A percentile compares a stretch with the other conserved stretches of the same genome.
Conservation (phyloP, 2,888 invertebrate species). For the Drosophila atripex region DNA sequence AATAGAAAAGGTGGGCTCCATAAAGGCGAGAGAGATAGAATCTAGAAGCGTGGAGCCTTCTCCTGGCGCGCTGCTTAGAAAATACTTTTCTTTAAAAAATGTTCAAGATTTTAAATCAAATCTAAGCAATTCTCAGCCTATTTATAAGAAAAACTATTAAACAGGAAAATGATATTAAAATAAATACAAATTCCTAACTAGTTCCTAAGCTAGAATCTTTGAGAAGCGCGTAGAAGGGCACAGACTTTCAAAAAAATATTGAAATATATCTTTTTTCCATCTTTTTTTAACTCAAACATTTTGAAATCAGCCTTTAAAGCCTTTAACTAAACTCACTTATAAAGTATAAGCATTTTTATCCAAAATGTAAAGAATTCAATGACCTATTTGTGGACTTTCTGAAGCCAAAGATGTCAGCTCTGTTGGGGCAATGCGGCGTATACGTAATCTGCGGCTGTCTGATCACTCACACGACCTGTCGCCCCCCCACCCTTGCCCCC, state of each 20-base stretch:
- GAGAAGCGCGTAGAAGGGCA: not conserved
- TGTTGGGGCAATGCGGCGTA: constrained; percentile 61
- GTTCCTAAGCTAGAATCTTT: not conserved
- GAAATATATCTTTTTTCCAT: too few species aligned
- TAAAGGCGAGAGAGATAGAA: not conserved
- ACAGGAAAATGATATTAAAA: too few species aligned
- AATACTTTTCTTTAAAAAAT: too few species aligned
- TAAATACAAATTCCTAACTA: too few species aligned
- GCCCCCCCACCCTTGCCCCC: constrained; percentile 24
- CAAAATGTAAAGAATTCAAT: not conserved
- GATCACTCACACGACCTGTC: constrained; percentile 63
- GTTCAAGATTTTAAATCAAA: too few species aligned
- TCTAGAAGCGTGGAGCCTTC: not conserved
- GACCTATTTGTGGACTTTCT: not conserved
- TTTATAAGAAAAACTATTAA: too few species aligned
- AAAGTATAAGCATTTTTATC: not conserved
- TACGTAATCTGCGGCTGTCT: constrained; percentile 76
- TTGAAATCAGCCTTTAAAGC: not conserved
- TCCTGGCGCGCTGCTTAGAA: too few species aligned
- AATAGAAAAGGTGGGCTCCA: not conserved
- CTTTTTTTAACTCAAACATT: not conserved
- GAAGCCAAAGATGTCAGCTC: constrained; percentile 3
- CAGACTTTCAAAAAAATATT: not conserved
- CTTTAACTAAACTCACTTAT: not conserved
- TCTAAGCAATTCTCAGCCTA: too few species aligned